These are phyloP conservation scores for Marcusenius ussheri DNA, from an alignment of 2,113 vertebrate species.

Conservation along the genomic window DNA sequence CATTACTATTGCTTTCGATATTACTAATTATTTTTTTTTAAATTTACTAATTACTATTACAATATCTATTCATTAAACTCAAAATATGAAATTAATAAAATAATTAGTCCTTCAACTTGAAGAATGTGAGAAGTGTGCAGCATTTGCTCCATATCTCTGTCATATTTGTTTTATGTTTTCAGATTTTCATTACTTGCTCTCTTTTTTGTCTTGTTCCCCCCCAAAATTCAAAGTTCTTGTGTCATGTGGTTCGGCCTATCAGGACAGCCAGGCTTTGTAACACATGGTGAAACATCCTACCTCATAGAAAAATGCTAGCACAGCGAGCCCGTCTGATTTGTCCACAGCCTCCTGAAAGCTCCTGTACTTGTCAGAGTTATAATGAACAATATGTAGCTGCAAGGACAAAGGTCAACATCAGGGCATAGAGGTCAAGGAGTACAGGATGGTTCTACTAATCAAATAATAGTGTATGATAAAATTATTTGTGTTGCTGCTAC, in stretches of 20 bases:
- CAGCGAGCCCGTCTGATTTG: conserved; percentile 71
- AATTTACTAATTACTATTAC: background rate
- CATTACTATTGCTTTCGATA: background rate
- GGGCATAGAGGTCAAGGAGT: background rate
- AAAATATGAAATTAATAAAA: background rate
- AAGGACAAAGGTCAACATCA: conserved; percentile 21
- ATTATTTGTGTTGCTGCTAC: background rate
- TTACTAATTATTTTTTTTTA: background rate
- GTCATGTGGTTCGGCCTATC: background rate
- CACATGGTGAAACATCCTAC: conserved; percentile 47
- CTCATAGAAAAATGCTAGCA: conserved; percentile 73
- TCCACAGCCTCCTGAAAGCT: conserved; percentile 68
- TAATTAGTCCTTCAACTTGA: background rate
- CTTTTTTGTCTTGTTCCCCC: background rate
- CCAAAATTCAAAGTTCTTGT: background rate
- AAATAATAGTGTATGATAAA: background rate
- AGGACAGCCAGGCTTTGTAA: background rate
- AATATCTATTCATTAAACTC: background rate
- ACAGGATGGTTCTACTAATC: background rate
- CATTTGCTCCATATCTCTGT: background rate
- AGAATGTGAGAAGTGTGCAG: background rate
- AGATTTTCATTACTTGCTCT: background rate
- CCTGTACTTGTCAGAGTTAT: conserved; percentile 72
- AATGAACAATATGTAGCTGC: conserved; percentile 88
- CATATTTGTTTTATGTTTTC: background rate